These are phyloP conservation scores for Heteromormyrus szaboi DNA, from an alignment of 2,797 vertebrate genomes.

Conservation along the genomic window DNA sequence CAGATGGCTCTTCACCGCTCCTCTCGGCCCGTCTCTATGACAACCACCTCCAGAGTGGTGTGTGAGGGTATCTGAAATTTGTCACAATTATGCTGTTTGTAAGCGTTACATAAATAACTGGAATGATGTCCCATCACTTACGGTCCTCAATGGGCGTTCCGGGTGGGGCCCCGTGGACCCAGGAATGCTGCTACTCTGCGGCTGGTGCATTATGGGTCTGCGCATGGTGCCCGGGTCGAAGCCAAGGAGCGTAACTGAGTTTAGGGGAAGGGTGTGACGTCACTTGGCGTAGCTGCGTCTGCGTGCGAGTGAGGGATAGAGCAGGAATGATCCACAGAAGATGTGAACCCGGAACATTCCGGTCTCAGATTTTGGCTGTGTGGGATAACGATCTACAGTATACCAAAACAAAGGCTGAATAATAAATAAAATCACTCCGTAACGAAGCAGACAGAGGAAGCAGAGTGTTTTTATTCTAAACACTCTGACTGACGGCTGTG, in stretches of 20 bases:
- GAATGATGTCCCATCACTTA: neutral
- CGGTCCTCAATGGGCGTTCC: neutral
- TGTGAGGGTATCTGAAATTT: neutral
- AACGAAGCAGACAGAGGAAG: neutral
- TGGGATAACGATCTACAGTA: neutral
- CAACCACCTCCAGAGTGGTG: neutral
- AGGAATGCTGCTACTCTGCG: neutral
- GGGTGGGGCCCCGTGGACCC: neutral
- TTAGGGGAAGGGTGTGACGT: neutral
- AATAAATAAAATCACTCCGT: neutral
- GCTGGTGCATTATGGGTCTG: neutral
- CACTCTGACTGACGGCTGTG: neutral
- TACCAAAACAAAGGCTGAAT: neutral
- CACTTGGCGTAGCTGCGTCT: neutral
- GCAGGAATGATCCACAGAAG: neutral
- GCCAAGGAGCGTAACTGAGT: neutral
- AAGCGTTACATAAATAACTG: constrained; percentile 3
- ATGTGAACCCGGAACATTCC: neutral
- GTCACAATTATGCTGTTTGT: neutral
- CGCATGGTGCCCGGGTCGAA: neutral
- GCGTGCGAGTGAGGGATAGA: neutral
- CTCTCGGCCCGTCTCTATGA: neutral
- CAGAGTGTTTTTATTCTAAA: neutral
- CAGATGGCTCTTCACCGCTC: neutral
- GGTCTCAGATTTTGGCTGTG: neutral